A percentile compares a stretch with the other conserved stretches of the same genome.
phyloP scores from a whole-genome alignment of 2,888 invertebrate genomes.

The Polyommatus icarus region DNA sequence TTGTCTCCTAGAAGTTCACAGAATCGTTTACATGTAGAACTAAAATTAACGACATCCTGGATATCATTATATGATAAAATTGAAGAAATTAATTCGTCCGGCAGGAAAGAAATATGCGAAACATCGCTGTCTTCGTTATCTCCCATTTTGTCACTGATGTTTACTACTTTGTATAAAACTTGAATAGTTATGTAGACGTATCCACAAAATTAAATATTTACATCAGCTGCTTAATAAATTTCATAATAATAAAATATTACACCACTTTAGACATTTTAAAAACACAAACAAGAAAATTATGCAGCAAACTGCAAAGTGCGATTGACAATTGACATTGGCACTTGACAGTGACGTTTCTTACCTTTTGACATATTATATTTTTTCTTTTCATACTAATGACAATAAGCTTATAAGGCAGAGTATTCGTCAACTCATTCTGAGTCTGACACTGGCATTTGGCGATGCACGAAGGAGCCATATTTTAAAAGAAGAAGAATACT shows the following conservation, averaged over 20 bases:
- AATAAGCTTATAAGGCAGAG: too few relatives aligned
- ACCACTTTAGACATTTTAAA: neutral
- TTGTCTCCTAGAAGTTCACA: constrained; percentile 65
- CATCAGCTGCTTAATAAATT: neutral
- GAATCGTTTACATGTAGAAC: constrained; percentile 75
- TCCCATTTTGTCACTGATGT: constrained; percentile 24
- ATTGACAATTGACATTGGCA: neutral
- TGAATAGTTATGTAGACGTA: neutral
- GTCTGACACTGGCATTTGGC: too few relatives aligned
- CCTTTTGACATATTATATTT: too few relatives aligned
- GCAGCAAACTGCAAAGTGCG: neutral
- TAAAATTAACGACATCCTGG: constrained; percentile 74
- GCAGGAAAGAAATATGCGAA: constrained; percentile 47
- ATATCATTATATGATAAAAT: constrained; percentile 50
- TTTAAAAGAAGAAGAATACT: too few relatives aligned
- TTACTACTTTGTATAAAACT: neutral
- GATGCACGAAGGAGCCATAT: too few relatives aligned
- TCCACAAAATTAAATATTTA: neutral
- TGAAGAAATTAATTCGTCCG: constrained; percentile 54
- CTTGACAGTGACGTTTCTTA: neutral
- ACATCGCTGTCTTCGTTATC: constrained; percentile 16
- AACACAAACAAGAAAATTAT: neutral
- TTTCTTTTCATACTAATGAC: too few relatives aligned
- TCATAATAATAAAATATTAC: neutral
- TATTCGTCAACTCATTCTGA: too few relatives aligned